A percentile compares a stretch with the other conserved stretches of the same genome.
Evolutionary conservation across 2,113 vertebrate genomes (phyloP).

Genomic region (Copsychus sechellarum): DNA sequence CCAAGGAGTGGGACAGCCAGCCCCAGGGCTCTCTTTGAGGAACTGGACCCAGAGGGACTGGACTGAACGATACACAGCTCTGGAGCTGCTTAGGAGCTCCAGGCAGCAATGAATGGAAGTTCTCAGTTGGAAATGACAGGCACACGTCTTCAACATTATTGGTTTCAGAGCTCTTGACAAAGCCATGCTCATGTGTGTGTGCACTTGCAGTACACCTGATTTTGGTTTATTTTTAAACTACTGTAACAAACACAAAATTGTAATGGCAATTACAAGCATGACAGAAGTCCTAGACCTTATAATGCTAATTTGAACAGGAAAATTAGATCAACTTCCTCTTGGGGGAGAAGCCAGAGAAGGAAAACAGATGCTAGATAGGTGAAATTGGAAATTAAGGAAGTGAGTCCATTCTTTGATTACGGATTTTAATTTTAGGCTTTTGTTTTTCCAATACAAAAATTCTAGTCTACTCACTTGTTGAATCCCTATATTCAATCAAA

Average conservation of each 20-base stretch:
- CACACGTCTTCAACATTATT: fast-evolving
- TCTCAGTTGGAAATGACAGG: not conserved
- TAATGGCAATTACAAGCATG: not conserved
- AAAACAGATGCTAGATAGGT: not conserved
- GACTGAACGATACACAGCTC: not conserved
- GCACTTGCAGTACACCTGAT: not conserved
- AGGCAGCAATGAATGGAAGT: not conserved
- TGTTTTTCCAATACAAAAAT: not conserved
- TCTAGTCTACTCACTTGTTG: not conserved
- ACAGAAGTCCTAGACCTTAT: not conserved
- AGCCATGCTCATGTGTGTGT: fast-evolving
- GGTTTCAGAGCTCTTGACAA: not conserved
- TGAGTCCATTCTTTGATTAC: conserved; percentile 6
- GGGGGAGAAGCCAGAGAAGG: not conserved
- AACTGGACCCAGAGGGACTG: too few relatives aligned
- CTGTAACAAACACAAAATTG: not conserved
- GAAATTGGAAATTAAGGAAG: not conserved
- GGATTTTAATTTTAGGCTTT: not conserved
- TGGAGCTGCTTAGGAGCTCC: not conserved
- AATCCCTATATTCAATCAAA: not conserved
- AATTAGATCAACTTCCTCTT: conserved; percentile 45
- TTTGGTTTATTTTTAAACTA: not conserved
- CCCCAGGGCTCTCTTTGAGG: fast-evolving
- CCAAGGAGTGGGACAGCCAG: not conserved
- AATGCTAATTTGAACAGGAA: conserved; percentile 37